A percentile compares a stretch with the other conserved stretches of the same genome.
phyloP scores from a whole-genome alignment of 2,888 invertebrate genomes.

The Drosophila incognita region DNA sequence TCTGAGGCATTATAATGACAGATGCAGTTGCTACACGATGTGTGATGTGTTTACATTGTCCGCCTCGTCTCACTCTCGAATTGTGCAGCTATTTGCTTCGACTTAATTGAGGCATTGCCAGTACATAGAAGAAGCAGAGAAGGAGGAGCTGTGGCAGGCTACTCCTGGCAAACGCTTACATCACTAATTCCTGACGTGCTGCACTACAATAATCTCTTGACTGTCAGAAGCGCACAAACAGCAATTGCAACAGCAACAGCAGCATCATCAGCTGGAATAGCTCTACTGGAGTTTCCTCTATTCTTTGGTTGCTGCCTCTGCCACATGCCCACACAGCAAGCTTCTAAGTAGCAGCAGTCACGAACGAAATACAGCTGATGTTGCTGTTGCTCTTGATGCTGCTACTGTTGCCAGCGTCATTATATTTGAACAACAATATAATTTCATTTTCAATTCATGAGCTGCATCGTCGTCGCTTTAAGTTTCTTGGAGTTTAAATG shows the following conservation, averaged over 20 bases:
- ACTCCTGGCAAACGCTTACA: slow-evolving; percentile 54
- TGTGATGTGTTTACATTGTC: slow-evolving; percentile 46
- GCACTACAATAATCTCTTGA: slow-evolving; percentile 53
- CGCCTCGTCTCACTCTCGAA: slow-evolving; percentile 12
- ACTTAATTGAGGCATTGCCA: slow-evolving; percentile 63
- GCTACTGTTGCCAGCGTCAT: slow-evolving; percentile 24
- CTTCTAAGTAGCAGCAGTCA: slow-evolving; percentile 54
- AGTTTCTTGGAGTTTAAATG: slow-evolving; percentile 29
- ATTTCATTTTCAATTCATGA: slow-evolving; percentile 75
- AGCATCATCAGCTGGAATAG: background rate
- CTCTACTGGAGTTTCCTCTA: slow-evolving; percentile 6
- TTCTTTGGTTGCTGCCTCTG: background rate
- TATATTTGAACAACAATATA: slow-evolving; percentile 60
- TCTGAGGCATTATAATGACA: slow-evolving; percentile 44
- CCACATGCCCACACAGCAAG: background rate
- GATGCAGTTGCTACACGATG: slow-evolving; percentile 43
- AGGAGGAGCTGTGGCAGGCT: background rate
- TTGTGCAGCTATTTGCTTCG: slow-evolving; percentile 48
- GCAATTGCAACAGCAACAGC: background rate
- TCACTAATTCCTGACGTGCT: slow-evolving; percentile 61
- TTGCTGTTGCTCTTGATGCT: background rate
- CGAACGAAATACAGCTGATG: slow-evolving; percentile 37
- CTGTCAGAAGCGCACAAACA: slow-evolving; percentile 42
- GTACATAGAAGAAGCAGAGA: background rate
- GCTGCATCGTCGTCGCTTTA: slow-evolving; percentile 45